Base-by-base conservation (phyloP, 2,888 invertebrate species). In the Metopia argyrocephala region DNA sequence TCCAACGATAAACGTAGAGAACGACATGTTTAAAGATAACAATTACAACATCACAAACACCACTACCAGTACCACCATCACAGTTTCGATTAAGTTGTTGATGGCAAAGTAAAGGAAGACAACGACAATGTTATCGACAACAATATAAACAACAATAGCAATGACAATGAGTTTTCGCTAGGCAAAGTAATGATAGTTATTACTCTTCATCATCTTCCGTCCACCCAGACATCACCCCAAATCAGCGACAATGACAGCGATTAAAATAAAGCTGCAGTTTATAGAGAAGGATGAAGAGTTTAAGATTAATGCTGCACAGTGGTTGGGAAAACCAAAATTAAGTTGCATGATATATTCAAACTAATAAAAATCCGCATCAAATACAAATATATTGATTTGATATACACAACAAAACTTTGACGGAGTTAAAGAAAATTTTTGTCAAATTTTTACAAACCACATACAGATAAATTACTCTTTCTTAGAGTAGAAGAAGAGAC, bases 81-180 rank as follows among this genome's bases (percentile, higher is more conserved):
- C 38, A 38, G 3, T 15, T 15, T 12, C 15, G 9, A 15, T 6
- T 12, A 15, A 0, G 38, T 12, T 38, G 15, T 12, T 38, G 12
- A 12, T 38, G 38, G 15, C 38, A 15, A 38, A 0, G 38, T 12
- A 12, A 15, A 38, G 15, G 38, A 12, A 38, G 38, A 38, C 38
- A 38, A 38, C 38, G 9, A 38, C 38, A 12, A 38, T 38, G 61
- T 75, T 66, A n/a, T 38, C 52, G 23, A 23, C 28, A 71, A 68
- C 12, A 21, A 18, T 66, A 59, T 61, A 23, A n/a, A 56, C 48
- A 45, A 56, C 64, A 38, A 38, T 59, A 74, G 25, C 68, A 65
- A 73, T 65, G 69, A 46, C 76, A 76, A 69, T 69, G 73, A 68
- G 56, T 76, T 66, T 76, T 73, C 73, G 65, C 48, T 56, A 56